These are phyloP conservation scores for Phataginus tetradactyla DNA, from an alignment of 2,797 vertebrate genomes.

Conservation along the genomic window DNA sequence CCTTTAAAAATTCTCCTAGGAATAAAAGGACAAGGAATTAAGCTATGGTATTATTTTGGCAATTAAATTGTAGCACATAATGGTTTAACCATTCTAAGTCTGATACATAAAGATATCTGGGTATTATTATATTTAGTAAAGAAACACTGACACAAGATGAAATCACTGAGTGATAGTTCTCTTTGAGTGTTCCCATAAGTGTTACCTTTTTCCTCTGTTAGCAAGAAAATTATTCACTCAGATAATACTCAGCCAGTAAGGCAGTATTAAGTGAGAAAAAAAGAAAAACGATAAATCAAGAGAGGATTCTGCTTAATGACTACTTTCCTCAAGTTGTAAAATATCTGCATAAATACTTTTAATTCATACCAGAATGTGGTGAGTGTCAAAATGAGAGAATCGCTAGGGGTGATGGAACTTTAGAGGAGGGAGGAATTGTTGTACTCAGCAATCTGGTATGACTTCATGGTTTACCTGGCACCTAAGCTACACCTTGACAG, in stretches of 20 bases:
- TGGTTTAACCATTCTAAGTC: conserved; percentile 3
- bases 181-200: conserved; percentile 26
- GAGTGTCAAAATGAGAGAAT: conserved; percentile 30
- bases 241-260: conserved; percentile 17
- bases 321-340: conserved; percentile 23
- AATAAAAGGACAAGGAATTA: not conserved
- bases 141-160: conserved; percentile 35
- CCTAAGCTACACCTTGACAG: conserved; percentile 32
- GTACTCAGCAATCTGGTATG: not conserved
- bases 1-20: conserved; percentile 17
- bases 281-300: conserved; percentile 36
- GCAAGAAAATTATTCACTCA: conserved; percentile 8
- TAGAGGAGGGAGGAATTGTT: conserved; percentile 24
- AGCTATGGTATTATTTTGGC: not conserved
- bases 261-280: not conserved
- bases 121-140: conserved; percentile 36
- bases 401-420: not conserved
- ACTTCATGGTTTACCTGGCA: conserved; percentile 30
- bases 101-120: not conserved
- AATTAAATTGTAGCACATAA: conserved; percentile 22
- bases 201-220: conserved; percentile 20
- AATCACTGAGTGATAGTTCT: conserved; percentile 14
- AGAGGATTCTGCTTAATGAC: not conserved
- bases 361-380: not conserved
- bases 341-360: not conserved